A percentile compares a stretch with the other conserved stretches of the same genome.
Evolutionary conservation across 1,140 invertebrate species (phyloP).

Genomic region (Hypsibius dujardini): DNA sequence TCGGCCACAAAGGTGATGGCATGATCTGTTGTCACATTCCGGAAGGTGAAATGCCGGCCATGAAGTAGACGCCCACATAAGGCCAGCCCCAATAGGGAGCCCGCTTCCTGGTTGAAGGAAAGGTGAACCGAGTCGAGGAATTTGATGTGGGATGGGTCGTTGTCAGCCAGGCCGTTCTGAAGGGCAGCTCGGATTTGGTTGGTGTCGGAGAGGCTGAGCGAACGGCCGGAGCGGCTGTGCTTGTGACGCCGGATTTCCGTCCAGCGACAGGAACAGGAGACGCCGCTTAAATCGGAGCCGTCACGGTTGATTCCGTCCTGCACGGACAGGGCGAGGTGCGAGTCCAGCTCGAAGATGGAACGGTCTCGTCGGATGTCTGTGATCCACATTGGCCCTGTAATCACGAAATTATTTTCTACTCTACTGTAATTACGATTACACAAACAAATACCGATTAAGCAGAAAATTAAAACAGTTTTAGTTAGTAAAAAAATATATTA

Average conservation of each 20-base stretch:
- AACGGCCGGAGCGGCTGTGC: too few relatives aligned
- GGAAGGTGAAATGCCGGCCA: slow-evolving; percentile 71
- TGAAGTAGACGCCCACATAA: slow-evolving; percentile 61
- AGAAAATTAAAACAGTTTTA: too few relatives aligned
- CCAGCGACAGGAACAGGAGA: slow-evolving; percentile 55
- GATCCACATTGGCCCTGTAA: slow-evolving; percentile 57
- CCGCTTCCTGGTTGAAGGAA: slow-evolving; percentile 68
- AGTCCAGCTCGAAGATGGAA: slow-evolving; percentile 65
- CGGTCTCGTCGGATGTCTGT: slow-evolving; percentile 61
- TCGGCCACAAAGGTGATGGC: slow-evolving; percentile 60
- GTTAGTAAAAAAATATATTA: too few relatives aligned
- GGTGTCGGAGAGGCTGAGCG: slow-evolving; percentile 31
- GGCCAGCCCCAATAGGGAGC: slow-evolving; percentile 59
- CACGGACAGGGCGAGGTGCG: slow-evolving; percentile 47
- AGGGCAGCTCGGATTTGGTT: slow-evolving; percentile 31
- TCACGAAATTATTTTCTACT: too few relatives aligned
- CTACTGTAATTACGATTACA: too few relatives aligned
- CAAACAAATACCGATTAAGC: too few relatives aligned
- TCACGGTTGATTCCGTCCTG: slow-evolving; percentile 58
- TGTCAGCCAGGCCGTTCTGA: not conserved
- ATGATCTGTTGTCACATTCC: slow-evolving; percentile 49
- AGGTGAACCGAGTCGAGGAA: slow-evolving; percentile 55
- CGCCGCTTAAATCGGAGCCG: slow-evolving; percentile 73
- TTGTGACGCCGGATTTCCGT: slow-evolving; percentile 31
- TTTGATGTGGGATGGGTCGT: slow-evolving; percentile 40